Evolutionary conservation across 1,140 invertebrate species (phyloP), one percentile per base, ranked within the genome.

Genomic region (Drosophila lini): DNA sequence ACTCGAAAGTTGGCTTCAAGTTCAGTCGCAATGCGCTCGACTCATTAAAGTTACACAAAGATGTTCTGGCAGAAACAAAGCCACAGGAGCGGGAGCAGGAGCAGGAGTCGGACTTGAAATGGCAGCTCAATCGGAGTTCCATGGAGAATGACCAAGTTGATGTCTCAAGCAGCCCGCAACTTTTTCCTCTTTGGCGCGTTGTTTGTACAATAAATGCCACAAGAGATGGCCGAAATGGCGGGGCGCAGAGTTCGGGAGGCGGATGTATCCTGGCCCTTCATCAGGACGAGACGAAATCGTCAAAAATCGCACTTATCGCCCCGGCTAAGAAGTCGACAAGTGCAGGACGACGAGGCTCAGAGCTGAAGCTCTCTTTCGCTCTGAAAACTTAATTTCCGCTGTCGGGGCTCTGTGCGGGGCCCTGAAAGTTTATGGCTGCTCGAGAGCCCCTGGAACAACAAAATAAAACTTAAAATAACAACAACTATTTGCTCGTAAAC

Each of bases 391-490:
- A 89, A 89, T 89, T 89, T 89, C 84, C 84, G 84, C 80, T 77
- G 55, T 81, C 40, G 64, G 63, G 73, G 52, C 61, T 22, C 62
- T 52, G 56, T 44, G 61, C 44, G 38, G 45, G 45, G 22, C 28
- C 60, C 50, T 31, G 42, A 81, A 89, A 90, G 78, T 84, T 89
- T 75, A 89, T 88, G 84, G 63, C 67, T 64, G 70, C 69, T 79
- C 52, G 25, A 73, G 69, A 78, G 78, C 77, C 74, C 74, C 78
- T 85, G 81, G 78, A 89, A 84, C 84, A 89, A 83, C 85, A 89
- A 90, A 88, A 88, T 88, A 83, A 89, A 89, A 89, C 80, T 88
- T 88, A 78, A 88, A 88, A 89, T 89, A 89, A 88, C 84, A 88
- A 89, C 84, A 90, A 89, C 84, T 90, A 89, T 89, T 90, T 90